Conservation (phyloP, 1,140 invertebrate species). For the Drosophila kikkawai region DNA sequence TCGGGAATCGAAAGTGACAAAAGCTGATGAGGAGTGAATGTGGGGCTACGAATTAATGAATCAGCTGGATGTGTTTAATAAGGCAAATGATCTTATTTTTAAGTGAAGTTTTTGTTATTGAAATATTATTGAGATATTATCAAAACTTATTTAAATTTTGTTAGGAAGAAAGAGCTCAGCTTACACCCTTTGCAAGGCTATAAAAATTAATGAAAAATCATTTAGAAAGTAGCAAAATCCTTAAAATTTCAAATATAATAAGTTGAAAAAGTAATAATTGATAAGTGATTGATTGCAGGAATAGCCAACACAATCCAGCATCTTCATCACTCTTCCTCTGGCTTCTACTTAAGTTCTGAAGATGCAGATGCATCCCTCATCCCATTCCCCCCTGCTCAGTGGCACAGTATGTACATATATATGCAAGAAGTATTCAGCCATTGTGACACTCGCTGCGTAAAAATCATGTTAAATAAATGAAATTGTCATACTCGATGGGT, state of each 20-base stretch:
- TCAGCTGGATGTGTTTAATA: conserved; percentile 6
- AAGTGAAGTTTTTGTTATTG: not conserved
- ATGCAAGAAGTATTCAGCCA: conserved; percentile 28
- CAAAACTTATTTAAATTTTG: not conserved
- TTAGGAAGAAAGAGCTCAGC: no score
- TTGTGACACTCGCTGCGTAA: conserved; percentile 58
- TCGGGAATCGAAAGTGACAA: conserved; percentile 16
- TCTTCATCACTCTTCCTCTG: conserved; percentile 29
- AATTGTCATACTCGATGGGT: conserved; percentile 74
- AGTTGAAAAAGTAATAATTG: conserved; percentile 2
- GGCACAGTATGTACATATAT: not conserved
- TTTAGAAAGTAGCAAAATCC: not conserved
- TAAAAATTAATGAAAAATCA: no score
- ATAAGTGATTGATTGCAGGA: conserved; percentile 37
- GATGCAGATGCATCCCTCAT: conserved; percentile 22
- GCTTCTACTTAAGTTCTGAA: conserved; percentile 11
- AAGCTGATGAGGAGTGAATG: conserved; percentile 1
- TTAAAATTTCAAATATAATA: not conserved
- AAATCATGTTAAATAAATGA: conserved; percentile 76
- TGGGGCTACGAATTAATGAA: conserved; percentile 9
- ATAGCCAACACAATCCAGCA: conserved; percentile 32
- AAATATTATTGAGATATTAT: no score
- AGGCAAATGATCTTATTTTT: not conserved
- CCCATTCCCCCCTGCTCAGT: conserved; percentile 14
- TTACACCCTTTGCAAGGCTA: no score